Conservation (phyloP, 2,797 vertebrate genomes). For the Sparidentex hasta region DNA sequence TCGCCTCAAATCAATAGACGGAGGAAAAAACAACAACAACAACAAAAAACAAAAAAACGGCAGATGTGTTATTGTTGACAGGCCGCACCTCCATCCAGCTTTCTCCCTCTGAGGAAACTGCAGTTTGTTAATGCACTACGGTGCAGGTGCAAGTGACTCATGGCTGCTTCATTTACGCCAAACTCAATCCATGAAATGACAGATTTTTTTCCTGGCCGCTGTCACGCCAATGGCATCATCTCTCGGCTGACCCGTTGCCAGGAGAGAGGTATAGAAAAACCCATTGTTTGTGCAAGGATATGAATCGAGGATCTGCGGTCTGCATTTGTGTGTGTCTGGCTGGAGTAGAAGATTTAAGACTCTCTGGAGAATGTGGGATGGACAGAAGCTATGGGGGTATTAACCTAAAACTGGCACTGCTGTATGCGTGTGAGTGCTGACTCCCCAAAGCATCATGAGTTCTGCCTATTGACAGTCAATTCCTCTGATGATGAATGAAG, state of each 20-base stretch:
- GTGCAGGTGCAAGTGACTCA: slow-evolving; percentile 62
- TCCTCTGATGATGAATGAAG: slow-evolving; percentile 28
- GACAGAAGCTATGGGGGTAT: slow-evolving; percentile 47
- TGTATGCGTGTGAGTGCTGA: slow-evolving; percentile 19
- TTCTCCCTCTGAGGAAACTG: slow-evolving; percentile 8
- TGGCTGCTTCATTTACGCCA: slow-evolving; percentile 43
- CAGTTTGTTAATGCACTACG: slow-evolving; percentile 16
- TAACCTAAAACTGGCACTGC: slow-evolving; percentile 51
- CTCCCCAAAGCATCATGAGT: slow-evolving; percentile 18
- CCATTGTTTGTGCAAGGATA: slow-evolving; percentile 36
- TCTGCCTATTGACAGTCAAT: slow-evolving; percentile 33
- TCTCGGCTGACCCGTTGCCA: slow-evolving; percentile 31
- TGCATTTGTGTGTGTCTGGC: slow-evolving; percentile 22
- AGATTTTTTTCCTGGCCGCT: slow-evolving; percentile 52
- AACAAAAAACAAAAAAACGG: background rate
- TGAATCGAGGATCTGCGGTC: slow-evolving; percentile 9
- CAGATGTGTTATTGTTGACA: slow-evolving; percentile 34
- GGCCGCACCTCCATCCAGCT: slow-evolving; percentile 31
- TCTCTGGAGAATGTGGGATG: slow-evolving; percentile 41
- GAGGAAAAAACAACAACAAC: background rate
- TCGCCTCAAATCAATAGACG: slow-evolving; percentile 41
- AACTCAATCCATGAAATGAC: slow-evolving; percentile 46
- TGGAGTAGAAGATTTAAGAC: slow-evolving; percentile 38
- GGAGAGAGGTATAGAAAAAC: slow-evolving; percentile 58
- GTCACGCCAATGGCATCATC: slow-evolving; percentile 44